Percentiles rank a stretch among this genome's conserved stretches.
These are phyloP conservation scores for Sitobion miscanthi DNA, from an alignment of 1,140 invertebrate genomes.

Conservation along the genomic window DNA sequence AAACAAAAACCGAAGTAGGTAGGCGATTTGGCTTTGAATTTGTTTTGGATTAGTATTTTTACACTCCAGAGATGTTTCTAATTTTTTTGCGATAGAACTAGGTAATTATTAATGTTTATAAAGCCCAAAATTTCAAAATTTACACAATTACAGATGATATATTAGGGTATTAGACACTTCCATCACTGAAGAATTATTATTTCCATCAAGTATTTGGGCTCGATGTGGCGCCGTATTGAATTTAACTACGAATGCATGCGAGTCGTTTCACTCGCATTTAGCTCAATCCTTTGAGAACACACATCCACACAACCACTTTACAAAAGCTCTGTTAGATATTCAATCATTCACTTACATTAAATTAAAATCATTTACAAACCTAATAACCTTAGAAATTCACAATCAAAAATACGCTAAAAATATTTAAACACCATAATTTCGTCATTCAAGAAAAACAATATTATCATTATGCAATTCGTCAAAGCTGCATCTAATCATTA, in stretches of 20 bases:
- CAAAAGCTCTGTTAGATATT: too few species aligned
- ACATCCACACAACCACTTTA: too few species aligned
- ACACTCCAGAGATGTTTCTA: not conserved
- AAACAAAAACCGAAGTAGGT: not conserved
- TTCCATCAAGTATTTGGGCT: slow-evolving; percentile 26
- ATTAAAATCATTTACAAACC: too few species aligned
- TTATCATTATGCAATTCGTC: too few species aligned
- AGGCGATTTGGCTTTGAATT: not conserved
- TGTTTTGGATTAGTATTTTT: slow-evolving; percentile 27
- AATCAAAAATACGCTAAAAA: too few species aligned
- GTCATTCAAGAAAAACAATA: too few species aligned
- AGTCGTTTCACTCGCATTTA: too few species aligned
- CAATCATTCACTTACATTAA: too few species aligned
- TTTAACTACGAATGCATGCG: not conserved
- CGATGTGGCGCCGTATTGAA: not conserved
- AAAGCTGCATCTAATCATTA: too few species aligned
- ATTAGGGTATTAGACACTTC: not conserved
- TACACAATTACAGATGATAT: not conserved
- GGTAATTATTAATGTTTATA: not conserved
- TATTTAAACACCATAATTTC: too few species aligned
- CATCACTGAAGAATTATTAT: not conserved
- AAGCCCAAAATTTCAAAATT: not conserved
- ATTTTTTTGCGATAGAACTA: not conserved
- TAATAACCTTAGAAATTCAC: too few species aligned
- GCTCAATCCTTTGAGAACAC: too few species aligned